phyloP scores from a whole-genome alignment of 2,113 vertebrate species.

The Channa maculata region DNA sequence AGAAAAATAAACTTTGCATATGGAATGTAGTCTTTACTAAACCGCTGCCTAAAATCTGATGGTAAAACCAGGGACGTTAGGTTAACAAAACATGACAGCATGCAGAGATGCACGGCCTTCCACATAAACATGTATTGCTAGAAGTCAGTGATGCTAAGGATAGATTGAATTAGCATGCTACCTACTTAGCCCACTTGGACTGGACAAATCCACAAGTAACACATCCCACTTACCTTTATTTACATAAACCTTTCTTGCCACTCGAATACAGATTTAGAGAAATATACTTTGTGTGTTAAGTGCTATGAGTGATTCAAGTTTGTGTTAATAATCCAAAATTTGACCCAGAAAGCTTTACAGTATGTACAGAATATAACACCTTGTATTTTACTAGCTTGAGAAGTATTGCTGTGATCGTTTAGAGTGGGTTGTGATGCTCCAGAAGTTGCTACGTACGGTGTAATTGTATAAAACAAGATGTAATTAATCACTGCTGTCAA shows the following conservation, averaged over 20 bases:
- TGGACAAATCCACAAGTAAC: conserved; percentile 9
- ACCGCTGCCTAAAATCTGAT: too few relatives aligned
- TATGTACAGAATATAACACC: background rate
- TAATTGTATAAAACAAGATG: too few relatives aligned
- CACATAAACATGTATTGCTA: background rate
- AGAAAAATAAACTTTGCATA: conserved; percentile 7
- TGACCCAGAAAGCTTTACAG: background rate
- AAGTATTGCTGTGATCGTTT: too few relatives aligned
- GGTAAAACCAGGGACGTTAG: too few relatives aligned
- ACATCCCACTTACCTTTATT: conserved; percentile 32
- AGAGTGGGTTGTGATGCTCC: too few relatives aligned
- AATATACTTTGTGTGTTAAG: background rate
- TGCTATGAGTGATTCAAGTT: background rate
- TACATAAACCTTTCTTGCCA: conserved; percentile 7
- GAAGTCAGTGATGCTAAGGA: background rate
- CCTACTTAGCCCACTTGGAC: conserved; percentile 19
- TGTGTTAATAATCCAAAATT: too few relatives aligned
- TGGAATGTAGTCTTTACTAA: too few relatives aligned
- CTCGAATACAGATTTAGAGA: background rate
- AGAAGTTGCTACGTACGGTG: too few relatives aligned
- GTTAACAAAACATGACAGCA: too few relatives aligned
- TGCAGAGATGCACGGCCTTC: background rate
- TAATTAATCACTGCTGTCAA: too few relatives aligned
- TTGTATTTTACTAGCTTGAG: too few relatives aligned
- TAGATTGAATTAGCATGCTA: conserved; percentile 3